These are phyloP conservation scores for Steinernema khuongi DNA, from an alignment of 1,140 invertebrate genomes.

Conservation along the genomic window DNA sequence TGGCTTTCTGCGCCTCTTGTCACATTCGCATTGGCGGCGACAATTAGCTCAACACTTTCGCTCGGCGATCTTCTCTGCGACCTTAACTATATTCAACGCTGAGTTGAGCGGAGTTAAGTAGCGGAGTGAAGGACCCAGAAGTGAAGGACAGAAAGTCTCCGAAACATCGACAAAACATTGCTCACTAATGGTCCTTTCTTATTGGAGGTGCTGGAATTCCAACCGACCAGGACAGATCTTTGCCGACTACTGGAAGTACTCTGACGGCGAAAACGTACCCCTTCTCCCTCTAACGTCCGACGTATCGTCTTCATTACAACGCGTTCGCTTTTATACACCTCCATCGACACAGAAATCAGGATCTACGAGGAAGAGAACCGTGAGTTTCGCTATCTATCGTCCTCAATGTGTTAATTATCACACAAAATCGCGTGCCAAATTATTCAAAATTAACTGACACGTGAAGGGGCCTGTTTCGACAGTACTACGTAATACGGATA, in stretches of 20 bases:
- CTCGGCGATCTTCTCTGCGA: slow-evolving; percentile 4
- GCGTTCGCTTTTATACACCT: background rate
- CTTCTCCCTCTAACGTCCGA: background rate
- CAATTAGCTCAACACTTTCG: background rate
- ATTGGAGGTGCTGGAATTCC: slow-evolving; percentile 12
- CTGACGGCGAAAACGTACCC: background rate
- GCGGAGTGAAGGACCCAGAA: background rate
- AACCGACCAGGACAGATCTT: background rate
- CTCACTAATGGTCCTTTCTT: slow-evolving; percentile 6
- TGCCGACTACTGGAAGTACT: background rate
- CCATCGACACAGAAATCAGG: background rate
- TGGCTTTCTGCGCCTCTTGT: background rate
- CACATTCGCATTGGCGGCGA: background rate
- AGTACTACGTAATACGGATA: no score
- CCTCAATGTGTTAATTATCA: no score
- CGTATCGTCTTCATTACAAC: background rate
- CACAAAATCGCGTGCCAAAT: no score
- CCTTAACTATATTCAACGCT: slow-evolving; percentile 1
- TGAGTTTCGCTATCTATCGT: no score
- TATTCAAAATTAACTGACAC: no score
- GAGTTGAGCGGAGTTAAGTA: background rate
- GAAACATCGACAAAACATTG: no score
- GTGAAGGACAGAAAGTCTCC: background rate
- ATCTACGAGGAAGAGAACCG: background rate
- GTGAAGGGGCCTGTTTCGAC: no score